Evolutionary conservation across 2,888 invertebrate genomes (phyloP), one percentile per base, ranked within the genome.

Genomic region (Plutella xylostella): DNA sequence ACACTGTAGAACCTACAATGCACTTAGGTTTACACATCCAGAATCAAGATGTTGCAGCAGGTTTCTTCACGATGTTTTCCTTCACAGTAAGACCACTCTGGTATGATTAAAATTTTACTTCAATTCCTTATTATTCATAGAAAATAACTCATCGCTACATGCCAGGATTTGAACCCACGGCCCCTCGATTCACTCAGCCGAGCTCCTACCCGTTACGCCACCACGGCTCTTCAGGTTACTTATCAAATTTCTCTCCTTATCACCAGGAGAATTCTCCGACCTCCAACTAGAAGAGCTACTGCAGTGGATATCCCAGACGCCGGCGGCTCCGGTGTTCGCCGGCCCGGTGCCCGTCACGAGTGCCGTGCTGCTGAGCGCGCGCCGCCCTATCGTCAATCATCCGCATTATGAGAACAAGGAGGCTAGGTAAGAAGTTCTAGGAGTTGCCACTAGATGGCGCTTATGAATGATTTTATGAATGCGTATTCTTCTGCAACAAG

Each of bases 321-420:
- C 85, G 3, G 66, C 72, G 41, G 80, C 86, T 51, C 90, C 90
- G 0, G 92, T 90, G 25, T 95, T 95, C 79, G 94, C 93, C 15
- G 94, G 94, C 4, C 91, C 94, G 39, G 92, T 95, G 89, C 92
- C 95, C 1, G 83, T 93, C 1, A 90, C 93, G 86, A 93, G 95
- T 9, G 89, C 92, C 31, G 83, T 96, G 12, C 87, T 95, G 77
- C 72, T 96, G 45, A 87, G 90, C 11, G 91, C 95, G 0, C 75
- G 88, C 6, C 78, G 94, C 21, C 91, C 94, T 0, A 88, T 96
- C 39, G 90, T 93, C 0, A 92, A 93, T 51, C 95, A 96, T 72
- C 95, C 96, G 0, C 94, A 94, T 63, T 93, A 95, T 61, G 96
- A 96, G 67, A 90, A 92, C 70, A 85, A 85, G 22, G 90, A 89